Base-by-base conservation (phyloP, 2,113 vertebrate species). In the Pao palembangensis region DNA sequence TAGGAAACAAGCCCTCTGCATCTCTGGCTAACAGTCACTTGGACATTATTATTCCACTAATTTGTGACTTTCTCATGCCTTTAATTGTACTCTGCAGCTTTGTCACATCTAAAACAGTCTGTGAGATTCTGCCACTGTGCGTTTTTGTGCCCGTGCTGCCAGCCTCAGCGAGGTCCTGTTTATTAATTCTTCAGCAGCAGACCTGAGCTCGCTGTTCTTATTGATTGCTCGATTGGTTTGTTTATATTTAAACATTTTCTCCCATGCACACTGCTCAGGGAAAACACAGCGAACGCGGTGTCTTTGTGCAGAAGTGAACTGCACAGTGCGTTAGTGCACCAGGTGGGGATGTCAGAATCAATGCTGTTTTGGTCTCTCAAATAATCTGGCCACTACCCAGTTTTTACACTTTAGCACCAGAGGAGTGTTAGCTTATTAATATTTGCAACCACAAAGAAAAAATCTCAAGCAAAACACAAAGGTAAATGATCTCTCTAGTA, bases 191-290 rank as follows among this genome's bases (percentile, higher is more conserved):
- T 64, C 71, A 58, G 66, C 61, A 19, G 52, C 55, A 58, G 71
- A 62, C 64, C 56, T 0, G 64, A 61, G 69, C 62, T 38, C 5
- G 15, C 67, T 52, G 71, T 64, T 67, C 60, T 67, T 71, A 83
- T 86, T 73, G 84, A 84, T 76, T 68, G 64, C 51, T 65, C 71
- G 71, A 82, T 81, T 78, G 83, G 71, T 81, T 76, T 83, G 80
- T 76, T 84, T 81, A 73, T 23, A 2, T 78, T 76, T 64, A 75
- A 80, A 75, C 66, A 68, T 34, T 46, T 55, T 74, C 28, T n/a
- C 17, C n/a, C 21, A 8, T 64, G 55, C 66, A 55, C n/a, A 25
- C 58, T 47, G 67, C 41, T 79, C 15, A 15, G 73, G 68, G 67
- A 82, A 86, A 67, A 78, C 76, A 64, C 67, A 68, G 60, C 52